Evolutionary conservation across 2,797 vertebrate species (phyloP).

Genomic region (Periophthalmus magnuspinnatus): DNA sequence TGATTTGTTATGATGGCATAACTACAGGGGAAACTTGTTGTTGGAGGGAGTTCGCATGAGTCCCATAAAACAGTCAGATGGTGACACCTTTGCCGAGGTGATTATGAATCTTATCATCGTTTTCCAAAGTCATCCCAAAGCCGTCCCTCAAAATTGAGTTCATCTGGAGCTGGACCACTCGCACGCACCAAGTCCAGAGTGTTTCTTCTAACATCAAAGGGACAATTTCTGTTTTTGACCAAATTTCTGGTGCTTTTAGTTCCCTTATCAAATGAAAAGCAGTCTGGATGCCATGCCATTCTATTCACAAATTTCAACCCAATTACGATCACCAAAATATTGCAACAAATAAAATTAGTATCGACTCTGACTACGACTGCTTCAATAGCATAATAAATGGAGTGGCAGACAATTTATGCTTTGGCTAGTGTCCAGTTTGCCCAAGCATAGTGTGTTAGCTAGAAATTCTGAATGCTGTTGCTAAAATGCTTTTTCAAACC

Average conservation of each 20-base stretch:
- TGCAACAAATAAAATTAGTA: constrained; percentile 65
- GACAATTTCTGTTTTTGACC: constrained; percentile 75
- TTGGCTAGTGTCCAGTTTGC: constrained; percentile 60
- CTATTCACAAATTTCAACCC: constrained; percentile 71
- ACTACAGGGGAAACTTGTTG: constrained; percentile 82
- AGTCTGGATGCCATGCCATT: constrained; percentile 62
- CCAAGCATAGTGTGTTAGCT: constrained; percentile 58
- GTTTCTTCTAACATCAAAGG: constrained; percentile 76
- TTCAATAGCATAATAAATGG: constrained; percentile 62
- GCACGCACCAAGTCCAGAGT: constrained; percentile 68
- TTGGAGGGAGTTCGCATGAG: constrained; percentile 77
- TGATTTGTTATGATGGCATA: constrained; percentile 79
- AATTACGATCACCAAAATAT: constrained; percentile 71
- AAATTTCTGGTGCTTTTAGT: constrained; percentile 71
- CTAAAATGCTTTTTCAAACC: constrained; percentile 66
- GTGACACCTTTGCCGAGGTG: constrained; percentile 79
- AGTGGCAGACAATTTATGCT: constrained; percentile 51
- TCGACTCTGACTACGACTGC: constrained; percentile 48
- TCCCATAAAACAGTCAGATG: constrained; percentile 79
- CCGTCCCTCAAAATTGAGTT: constrained; percentile 78
- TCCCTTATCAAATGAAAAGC: constrained; percentile 62
- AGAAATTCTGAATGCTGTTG: constrained; percentile 69
- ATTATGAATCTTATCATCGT: constrained; percentile 75
- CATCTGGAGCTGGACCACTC: constrained; percentile 76
- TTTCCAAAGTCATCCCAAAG: constrained; percentile 78